Base-by-base conservation (phyloP, 2,797 vertebrate genomes). In the Hirundo rustica region DNA sequence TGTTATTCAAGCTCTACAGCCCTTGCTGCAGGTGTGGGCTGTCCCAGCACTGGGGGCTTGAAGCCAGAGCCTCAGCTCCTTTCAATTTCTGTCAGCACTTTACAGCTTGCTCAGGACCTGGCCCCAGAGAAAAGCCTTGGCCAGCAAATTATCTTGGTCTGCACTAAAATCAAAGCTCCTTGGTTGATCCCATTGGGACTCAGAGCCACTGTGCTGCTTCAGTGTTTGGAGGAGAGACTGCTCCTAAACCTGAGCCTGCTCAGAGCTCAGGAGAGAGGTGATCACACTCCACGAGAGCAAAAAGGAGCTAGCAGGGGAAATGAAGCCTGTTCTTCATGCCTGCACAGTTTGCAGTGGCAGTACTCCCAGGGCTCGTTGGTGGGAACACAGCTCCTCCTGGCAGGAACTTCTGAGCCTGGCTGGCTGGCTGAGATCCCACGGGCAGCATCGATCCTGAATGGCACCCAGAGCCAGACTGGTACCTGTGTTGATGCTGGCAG, bases 301-400 rank as follows among this genome's bases (percentile, higher is more conserved):
- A 34, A 15, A 50, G 12, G 47, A 64, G 10, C 34, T 7, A 8
- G 48, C 47, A 26, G 32, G n/a, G 38, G 32, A 44, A 70, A 50
- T 0, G 0, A 9, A 36, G 15, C 15, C 55, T 5, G 11, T 8
- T 2, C 54, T 72, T 67, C 11, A 0, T 8, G 18, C 0, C 1
- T 30, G 64, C 48, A 1, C 29, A 7, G 42, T 30, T 40, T 58
- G 60, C 76, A 54, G 5, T 10, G 53, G 57, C 44, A 16, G 30
- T 2, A 45, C 82, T 64, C 25, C 66, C 36, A 10, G 71, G 77
- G 78, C 51, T 82, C 4, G 0, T 5, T 12, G 47, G 1, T 54
- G 82, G 50, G 75, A 83, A 7, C 57, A 32, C 87, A 57, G 32
- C n/a, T 55, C 50, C 48, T 84, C 36, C 75, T 38, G 82, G 72